These are phyloP conservation scores for Caloenas nicobarica DNA, from an alignment of 2,113 vertebrate species.

Conservation along the genomic window DNA sequence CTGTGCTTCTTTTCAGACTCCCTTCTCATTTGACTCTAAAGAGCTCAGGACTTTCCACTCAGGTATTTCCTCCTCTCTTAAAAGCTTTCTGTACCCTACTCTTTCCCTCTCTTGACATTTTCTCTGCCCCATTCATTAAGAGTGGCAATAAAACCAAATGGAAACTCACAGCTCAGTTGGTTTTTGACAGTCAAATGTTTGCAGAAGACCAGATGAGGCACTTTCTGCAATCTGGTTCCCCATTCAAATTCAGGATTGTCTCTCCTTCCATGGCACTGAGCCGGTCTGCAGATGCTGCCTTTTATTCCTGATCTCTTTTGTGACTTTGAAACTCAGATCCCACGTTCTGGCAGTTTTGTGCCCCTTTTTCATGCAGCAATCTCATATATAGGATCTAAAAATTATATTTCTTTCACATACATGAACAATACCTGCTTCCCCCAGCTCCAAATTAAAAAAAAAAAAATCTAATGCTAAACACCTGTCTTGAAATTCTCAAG, in stretches of 20 bases:
- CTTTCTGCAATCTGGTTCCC: not conserved
- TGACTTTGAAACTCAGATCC: not conserved
- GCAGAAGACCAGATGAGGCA: not conserved
- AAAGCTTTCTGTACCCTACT: not conserved
- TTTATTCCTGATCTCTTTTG: not conserved
- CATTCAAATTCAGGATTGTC: slow-evolving; percentile 29
- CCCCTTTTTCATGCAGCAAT: not conserved
- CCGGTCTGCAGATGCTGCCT: not conserved
- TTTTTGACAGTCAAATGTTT: slow-evolving; percentile 8
- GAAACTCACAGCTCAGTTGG: not conserved
- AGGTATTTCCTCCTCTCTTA: not conserved
- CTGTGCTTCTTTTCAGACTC: not conserved
- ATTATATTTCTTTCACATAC: not conserved
- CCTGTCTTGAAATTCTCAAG: not conserved
- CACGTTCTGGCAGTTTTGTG: not conserved
- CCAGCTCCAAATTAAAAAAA: not conserved
- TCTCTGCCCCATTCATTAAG: not conserved
- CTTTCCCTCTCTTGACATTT: not conserved
- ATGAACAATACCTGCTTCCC: not conserved
- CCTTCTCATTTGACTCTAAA: not conserved
- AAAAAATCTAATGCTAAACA: not conserved
- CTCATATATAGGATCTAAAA: not conserved
- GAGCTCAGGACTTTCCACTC: not conserved
- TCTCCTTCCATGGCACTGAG: not conserved
- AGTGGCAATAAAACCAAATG: slow-evolving; percentile 8